Evolutionary conservation across 2,888 invertebrate species (phyloP), one percentile per base, ranked within the genome.

Genomic region (Acronicta aceris): DNA sequence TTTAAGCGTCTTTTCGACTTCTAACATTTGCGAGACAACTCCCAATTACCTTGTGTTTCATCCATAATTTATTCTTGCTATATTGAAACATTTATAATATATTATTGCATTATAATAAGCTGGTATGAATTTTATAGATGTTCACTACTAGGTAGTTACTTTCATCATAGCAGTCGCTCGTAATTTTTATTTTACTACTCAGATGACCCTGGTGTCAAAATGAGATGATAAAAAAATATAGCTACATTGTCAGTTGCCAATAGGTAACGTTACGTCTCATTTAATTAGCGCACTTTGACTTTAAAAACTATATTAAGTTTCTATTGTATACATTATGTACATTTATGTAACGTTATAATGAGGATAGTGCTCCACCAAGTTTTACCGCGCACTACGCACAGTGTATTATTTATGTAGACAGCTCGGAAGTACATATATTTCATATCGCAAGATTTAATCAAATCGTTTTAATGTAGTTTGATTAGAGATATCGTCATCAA

Each of bases 131-230:
- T 63, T 63, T 59, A 46, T 59, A 56, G 56, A 54, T 57, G 59
- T 58, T 66, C 51, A 61, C n/a, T 53, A 50, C 48, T 48, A 46
- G 5, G 0, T 33, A 0, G 59, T 73, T 59, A 71, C 65, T 73
- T 72, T 72, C 75, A 65, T 65, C 46, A 55, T 52, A 50, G 62
- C 57, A 67, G 54, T 49, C 48, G 65, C 43, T 50, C 53, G 65
- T 25, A 51, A 54, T 50, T 76, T 73, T 67, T 66, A 74, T 77
- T 71, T 74, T 71, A 78, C 63, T 69, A 59, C 65, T 58, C 58
- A 57, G 59, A 60, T 74, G 77, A 78, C 76, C 76, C 76, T 70
- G 69, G 60, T 78, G 65, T 76, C 76, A 76, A 67, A 74, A 55
- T 59, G 71, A 61, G 57, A 59, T 76, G 74, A 78, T 77, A 74